Evolutionary conservation across 2,113 vertebrate genomes (phyloP), one percentile per base, ranked within the genome.

Genomic region (Ascaphus truei): DNA sequence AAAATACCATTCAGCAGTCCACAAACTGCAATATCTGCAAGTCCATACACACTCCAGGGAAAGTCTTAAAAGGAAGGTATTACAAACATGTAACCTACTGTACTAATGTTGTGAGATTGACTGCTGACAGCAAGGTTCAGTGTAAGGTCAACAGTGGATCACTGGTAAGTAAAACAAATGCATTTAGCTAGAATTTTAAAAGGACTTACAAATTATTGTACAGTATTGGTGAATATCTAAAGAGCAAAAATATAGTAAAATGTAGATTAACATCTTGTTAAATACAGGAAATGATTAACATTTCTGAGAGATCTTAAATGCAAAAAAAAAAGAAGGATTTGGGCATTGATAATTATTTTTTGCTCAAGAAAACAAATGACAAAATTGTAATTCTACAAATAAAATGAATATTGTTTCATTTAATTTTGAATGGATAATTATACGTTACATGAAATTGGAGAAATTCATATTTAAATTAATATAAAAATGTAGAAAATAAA

Each of bases 71-170:
- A 59, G 59, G 66, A 59, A 39, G 23, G 66, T 22, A 68, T 68
- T 50, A 43, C 66, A 68, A 59, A 58, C 41, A 68, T 36, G 55
- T 16, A 43, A 50, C 66, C 27, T 9, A 43, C 66, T 59, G 59
- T 9, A 43, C 66, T 59, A 68, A 68, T 68, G 66, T 50, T 59
- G 55, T 39, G n/a, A 47, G 39, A 60, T 59, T 59, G 66, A 29
- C 43, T 68, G 66, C 18, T 59, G 66, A 68, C 66, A 68, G n/a
- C n/a, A n/a, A n/a, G 43, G 43, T 68, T 68, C 65, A 58, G 53
- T 12, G 23, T 30, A 68, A 59, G 65, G 65, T 68, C 43, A 30
- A n/a, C n/a, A 59, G 55, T 27, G 27, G 41, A 48, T 68, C 33
- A 52, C 34, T 26, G 2, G 36, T 66, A 63, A 18, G 52, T 20